Evolutionary conservation across 2,888 invertebrate species (phyloP), one percentile per base, ranked within the genome.

Genomic region (Thymelicus sylvestris): DNA sequence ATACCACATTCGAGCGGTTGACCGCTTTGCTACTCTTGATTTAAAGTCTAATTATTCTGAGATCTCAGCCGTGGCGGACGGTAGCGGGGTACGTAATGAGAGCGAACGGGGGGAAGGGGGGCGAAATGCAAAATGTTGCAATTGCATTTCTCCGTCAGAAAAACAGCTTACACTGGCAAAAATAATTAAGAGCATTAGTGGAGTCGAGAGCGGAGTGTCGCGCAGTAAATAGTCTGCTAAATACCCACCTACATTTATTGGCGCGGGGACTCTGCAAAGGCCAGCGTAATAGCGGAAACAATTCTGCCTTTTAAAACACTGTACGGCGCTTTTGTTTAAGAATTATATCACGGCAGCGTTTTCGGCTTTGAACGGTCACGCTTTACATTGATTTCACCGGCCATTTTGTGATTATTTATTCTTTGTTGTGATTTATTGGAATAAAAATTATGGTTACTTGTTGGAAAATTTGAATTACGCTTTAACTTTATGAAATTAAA

Each of bases 121-220:
- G 74, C 61, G 86, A 85, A 87, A 91, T 91, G 90, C 89, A 90
- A 91, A 91, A 92, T 90, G 91, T 91, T 87, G 91, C 91, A 91
- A 90, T 91, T 89, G 89, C 90, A 91, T 86, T 87, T 87, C 81
- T 79, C 91, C 87, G 88, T 91, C 92, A 92, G 90, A 92, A 91
- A 92, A 92, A 92, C 91, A 92, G 92, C 92, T 92, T 91, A 90
- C 90, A 90, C 89, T 87, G 86, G 91, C 92, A 91, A 92, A 92
- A 93, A 93, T 92, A 92, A 92, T 92, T 92, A 93, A 92, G 92
- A 91, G 91, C 89, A 92, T 92, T 92, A 92, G 91, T 86, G 81
- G 84, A 91, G 90, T 90, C 87, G 87, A 83, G 86, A 84, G 88
- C 88, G 86, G 83, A 89, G 85, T 88, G 89, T 89, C 91, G 89